Percentiles rank a stretch among this genome's conserved stretches.
These are phyloP conservation scores for Chloromyia formosa DNA, from an alignment of 2,888 invertebrate species.

Conservation along the genomic window DNA sequence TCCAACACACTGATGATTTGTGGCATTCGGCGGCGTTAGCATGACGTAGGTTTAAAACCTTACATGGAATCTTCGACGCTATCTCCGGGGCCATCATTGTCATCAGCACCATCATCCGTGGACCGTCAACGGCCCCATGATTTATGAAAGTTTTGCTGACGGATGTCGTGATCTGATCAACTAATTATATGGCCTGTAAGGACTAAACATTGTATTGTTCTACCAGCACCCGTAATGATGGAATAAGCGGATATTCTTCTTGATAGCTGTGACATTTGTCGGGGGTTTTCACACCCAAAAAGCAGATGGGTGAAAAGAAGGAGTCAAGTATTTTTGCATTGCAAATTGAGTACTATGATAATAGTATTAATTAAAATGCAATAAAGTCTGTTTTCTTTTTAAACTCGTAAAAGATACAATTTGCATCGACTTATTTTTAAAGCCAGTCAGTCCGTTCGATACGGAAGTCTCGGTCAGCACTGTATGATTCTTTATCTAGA, in stretches of 20 bases:
- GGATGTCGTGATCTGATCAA: slow-evolving; percentile 44
- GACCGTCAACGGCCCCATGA: slow-evolving; percentile 37
- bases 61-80: slow-evolving; percentile 2
- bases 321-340: too few species aligned
- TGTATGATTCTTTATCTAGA: too few species aligned
- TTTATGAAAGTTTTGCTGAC: slow-evolving; percentile 43
- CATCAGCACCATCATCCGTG: not conserved
- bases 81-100: slow-evolving; percentile 9
- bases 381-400: too few species aligned
- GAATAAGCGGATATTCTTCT: slow-evolving; percentile 17
- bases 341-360: too few species aligned
- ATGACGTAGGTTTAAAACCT: slow-evolving; percentile 19
- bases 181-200: slow-evolving; percentile 43
- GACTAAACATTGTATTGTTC: slow-evolving; percentile 9
- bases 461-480: too few species aligned
- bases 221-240: slow-evolving; percentile 12
- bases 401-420: too few species aligned
- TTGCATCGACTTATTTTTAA: too few species aligned
- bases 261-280: not conserved
- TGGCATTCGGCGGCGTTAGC: not conserved
- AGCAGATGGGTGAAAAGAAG: too few species aligned
- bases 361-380: too few species aligned
- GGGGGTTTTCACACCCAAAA: not conserved
- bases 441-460: too few species aligned
- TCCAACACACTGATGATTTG: slow-evolving; percentile 27